Base-by-base conservation (phyloP, 2,113 vertebrate species). In the Isichthys henryi region DNA sequence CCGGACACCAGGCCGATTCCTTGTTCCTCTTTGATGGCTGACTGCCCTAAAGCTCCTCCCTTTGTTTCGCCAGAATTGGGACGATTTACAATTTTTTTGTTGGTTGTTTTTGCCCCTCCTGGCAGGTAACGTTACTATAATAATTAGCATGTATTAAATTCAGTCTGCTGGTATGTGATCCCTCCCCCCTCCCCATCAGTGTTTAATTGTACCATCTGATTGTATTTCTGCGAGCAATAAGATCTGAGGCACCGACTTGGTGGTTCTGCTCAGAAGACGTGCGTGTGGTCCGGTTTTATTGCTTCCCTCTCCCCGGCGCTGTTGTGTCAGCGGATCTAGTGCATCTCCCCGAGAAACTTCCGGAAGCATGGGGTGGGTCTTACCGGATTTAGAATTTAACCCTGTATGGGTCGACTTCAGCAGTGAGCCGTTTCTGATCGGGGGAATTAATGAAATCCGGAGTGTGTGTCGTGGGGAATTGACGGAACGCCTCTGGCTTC, bases 1-100 rank as follows among this genome's bases (percentile, higher is more conserved):
- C 27, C 95, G 96, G 96, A 97, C 96, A 96, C 95, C 95, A 4
- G 27, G 70, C 8, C 21, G n/a, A 70, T 31, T 8, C 23, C 23
- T 9, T 11, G 3, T 52, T 53, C 45, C 27, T 86, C 46, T 19
- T 39, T 50, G 31, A 48, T 6, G 31, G 13, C 13, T 43, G n/a
- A 1, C 45, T 86, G 8, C 11, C 83, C 9, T n/a, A n/a, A 5
- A 49, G 8, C n/a, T 45, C 48, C 84, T 50, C 45, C 48, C 11
- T 50, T 3, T 50, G 23, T 52, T 50, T 50, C 3, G 1, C 45
- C 62, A 70, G n/a, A 86, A 86, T 23, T 19, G 45, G 84, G 48
- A 46, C 77, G 2, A 45, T 45, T 82, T 48, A 27, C 50, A 50
- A 39, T 53, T 87, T 50, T 50, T 56, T 53, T 35, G 8, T 31